Conservation (phyloP, 1,140 invertebrate species). For the Pollicipes pollicipes region DNA sequence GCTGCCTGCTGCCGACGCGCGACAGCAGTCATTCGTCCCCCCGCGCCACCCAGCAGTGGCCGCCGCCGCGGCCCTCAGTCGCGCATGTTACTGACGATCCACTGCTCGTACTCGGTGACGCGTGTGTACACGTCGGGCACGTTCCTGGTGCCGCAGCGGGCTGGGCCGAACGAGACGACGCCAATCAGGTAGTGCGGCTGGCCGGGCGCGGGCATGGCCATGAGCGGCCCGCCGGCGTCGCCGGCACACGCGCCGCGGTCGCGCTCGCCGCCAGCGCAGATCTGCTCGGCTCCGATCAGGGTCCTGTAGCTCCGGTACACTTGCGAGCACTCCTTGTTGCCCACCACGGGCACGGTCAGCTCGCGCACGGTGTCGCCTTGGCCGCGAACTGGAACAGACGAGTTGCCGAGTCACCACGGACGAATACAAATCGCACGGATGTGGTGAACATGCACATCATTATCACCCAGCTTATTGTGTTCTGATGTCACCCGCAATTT, state of each 20-base stretch:
- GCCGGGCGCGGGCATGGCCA: background rate
- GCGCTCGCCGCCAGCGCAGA: slow-evolving; percentile 22
- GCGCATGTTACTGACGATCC: slow-evolving; percentile 43
- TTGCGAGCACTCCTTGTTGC: background rate
- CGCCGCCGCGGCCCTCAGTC: too few species aligned
- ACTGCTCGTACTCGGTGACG: slow-evolving; percentile 42
- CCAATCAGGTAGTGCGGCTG: slow-evolving; percentile 27
- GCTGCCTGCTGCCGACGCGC: too few species aligned
- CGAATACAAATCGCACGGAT: too few species aligned
- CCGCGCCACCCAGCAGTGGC: too few species aligned
- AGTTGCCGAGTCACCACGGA: too few species aligned
- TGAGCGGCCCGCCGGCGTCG: slow-evolving; percentile 52
- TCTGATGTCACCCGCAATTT: too few species aligned
- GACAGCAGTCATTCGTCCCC: too few species aligned
- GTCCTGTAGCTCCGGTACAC: background rate
- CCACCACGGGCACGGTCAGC: background rate
- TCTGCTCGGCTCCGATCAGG: slow-evolving; percentile 12
- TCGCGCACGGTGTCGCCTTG: background rate
- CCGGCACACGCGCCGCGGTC: slow-evolving; percentile 43
- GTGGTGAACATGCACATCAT: too few species aligned
- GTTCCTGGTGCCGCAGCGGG: slow-evolving; percentile 40
- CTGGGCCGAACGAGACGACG: slow-evolving; percentile 46
- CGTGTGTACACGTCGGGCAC: slow-evolving; percentile 60
- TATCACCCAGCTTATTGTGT: too few species aligned
- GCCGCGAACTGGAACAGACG: background rate